These are phyloP conservation scores for Sesia apiformis DNA, from an alignment of 2,888 invertebrate genomes.

Conservation along the genomic window DNA sequence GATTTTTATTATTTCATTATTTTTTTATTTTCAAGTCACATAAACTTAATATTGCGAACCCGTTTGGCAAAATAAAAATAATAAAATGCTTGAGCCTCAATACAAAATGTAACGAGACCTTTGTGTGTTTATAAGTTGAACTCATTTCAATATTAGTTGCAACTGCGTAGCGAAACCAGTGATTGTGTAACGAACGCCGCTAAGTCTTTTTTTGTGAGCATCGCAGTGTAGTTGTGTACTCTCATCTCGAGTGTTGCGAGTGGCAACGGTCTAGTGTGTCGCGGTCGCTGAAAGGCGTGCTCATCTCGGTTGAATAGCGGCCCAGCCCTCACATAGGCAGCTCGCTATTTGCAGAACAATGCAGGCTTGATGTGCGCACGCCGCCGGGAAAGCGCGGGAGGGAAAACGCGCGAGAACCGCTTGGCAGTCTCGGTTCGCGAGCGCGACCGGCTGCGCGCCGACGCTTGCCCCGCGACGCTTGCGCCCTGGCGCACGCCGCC, in stretches of 20 bases:
- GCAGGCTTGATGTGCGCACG: conserved; percentile 71
- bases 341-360: conserved; percentile 69
- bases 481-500: conserved; percentile 67
- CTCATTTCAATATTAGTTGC: no score
- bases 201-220: conserved; percentile 27
- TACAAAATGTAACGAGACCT: no score
- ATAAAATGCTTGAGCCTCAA: no score
- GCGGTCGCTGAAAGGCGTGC: conserved; percentile 25
- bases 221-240: conserved; percentile 26
- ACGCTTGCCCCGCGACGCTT: conserved; percentile 33
- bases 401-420: conserved; percentile 46
- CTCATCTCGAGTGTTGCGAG: conserved; percentile 19
- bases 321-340: conserved; percentile 43
- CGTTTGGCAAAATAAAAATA: no score
- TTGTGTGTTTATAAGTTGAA: no score
- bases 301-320: conserved; percentile 47
- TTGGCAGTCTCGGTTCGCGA: conserved; percentile 59
- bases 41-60: no score
- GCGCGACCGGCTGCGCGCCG: conserved; percentile 68
- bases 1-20: no score
- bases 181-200: conserved; percentile 31
- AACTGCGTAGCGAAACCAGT: conserved; percentile 6
- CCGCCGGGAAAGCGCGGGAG: conserved; percentile 38
- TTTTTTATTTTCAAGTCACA: no score
- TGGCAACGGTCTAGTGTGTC: conserved; percentile 39